Conservation (phyloP, 1,140 invertebrate species). For the Antheraea pernyi region DNA sequence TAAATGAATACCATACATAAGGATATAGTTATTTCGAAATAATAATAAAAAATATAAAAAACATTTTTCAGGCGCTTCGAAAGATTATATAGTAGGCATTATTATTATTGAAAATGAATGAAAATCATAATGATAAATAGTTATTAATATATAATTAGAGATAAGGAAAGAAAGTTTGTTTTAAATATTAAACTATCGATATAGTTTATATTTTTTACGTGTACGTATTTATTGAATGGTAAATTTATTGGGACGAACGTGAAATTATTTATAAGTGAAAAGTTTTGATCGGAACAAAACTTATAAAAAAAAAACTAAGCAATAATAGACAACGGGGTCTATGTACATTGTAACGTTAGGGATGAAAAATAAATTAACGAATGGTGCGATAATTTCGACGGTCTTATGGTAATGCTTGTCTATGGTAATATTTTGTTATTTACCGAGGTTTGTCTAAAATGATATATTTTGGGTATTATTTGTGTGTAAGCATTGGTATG, state of each 20-base stretch:
- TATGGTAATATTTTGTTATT: constrained; percentile 38
- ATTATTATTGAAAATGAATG: constrained; percentile 72
- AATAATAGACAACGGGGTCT: constrained; percentile 76
- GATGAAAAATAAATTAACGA: constrained; percentile 68
- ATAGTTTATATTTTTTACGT: constrained; percentile 80
- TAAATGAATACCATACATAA: constrained; percentile 63
- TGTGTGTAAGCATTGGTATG: constrained; percentile 54
- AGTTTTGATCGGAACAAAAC: constrained; percentile 73
- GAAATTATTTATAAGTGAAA: constrained; percentile 77
- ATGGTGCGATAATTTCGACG: constrained; percentile 72
- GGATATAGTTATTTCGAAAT: constrained; percentile 24
- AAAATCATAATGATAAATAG: constrained; percentile 76
- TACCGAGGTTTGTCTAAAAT: constrained; percentile 58
- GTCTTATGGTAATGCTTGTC: constrained; percentile 64
- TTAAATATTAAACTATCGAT: constrained; percentile 79
- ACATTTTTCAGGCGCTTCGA: constrained; percentile 71
- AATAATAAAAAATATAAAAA: constrained; percentile 27
- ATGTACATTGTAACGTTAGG: constrained; percentile 75
- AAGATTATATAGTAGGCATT: constrained; percentile 78
- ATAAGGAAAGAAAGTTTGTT: constrained; percentile 72
- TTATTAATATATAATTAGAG: constrained; percentile 79
- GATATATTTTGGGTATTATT: constrained; percentile 64
- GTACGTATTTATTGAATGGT: constrained; percentile 79
- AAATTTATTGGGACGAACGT: constrained; percentile 77
- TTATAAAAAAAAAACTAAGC: constrained; percentile 73